phyloP scores from a whole-genome alignment of 2,113 vertebrate species.

The Eonycteris spelaea region DNA sequence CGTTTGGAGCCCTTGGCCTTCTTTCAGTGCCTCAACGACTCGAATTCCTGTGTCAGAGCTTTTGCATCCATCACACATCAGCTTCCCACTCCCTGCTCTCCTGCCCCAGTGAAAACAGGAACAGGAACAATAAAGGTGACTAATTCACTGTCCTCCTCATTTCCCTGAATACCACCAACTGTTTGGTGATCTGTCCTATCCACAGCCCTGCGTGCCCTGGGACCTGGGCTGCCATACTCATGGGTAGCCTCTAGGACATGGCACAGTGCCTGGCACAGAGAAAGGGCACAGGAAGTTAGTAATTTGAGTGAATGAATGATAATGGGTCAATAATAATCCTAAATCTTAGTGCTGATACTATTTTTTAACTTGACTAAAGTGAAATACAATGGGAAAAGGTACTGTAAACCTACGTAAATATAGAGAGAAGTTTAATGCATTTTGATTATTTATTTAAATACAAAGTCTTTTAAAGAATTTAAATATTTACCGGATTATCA shows the following conservation, averaged over 20 bases:
- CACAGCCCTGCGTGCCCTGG: neutral
- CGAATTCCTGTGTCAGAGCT: neutral
- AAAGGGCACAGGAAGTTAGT: neutral
- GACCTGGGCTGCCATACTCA: neutral
- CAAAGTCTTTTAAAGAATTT: neutral
- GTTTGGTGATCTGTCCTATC: neutral
- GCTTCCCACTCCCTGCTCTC: neutral
- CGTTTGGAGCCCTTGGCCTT: neutral
- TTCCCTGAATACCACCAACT: neutral
- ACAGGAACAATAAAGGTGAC: neutral
- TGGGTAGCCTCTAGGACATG: neutral
- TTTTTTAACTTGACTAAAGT: neutral
- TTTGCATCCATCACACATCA: neutral
- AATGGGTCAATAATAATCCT: neutral
- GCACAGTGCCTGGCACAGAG: neutral
- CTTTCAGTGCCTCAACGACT: neutral
- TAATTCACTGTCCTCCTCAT: neutral
- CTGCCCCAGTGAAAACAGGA: neutral
- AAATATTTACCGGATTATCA: constrained; percentile 30
- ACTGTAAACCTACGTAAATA: neutral
- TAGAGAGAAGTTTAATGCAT: neutral
- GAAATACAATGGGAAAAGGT: neutral
- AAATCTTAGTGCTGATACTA: neutral
- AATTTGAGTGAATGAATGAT: neutral
- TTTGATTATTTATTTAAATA: constrained; percentile 29